Conservation (phyloP, 2,797 vertebrate species). For the Macrochelys suwanniensis region DNA sequence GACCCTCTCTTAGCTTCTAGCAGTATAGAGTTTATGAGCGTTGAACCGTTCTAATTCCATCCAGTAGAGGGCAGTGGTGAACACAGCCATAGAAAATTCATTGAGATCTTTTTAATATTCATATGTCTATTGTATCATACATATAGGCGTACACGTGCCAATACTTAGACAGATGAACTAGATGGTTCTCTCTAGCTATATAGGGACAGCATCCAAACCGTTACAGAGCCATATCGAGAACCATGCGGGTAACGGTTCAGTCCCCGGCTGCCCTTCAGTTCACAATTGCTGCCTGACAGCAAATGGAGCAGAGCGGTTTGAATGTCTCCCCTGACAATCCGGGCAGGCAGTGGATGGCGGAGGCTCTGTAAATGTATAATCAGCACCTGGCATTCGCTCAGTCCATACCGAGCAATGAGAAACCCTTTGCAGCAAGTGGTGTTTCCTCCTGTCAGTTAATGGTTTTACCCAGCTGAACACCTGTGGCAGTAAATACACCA, state of each 20-base stretch:
- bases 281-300: conserved; percentile 17
- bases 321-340: conserved; percentile 22
- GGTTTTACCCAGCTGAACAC: conserved; percentile 41
- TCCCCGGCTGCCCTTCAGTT: conserved; percentile 51
- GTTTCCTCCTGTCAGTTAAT: conserved; percentile 33
- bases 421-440: conserved; percentile 14
- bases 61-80: neutral
- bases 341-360: neutral
- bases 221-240: neutral
- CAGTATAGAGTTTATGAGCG: neutral
- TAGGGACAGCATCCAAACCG: neutral
- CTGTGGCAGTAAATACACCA: conserved; percentile 28
- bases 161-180: neutral
- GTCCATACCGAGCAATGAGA: neutral
- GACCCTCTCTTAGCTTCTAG: no score
- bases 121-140: neutral
- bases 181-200: no score
- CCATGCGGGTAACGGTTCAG: neutral
- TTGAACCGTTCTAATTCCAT: neutral
- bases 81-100: neutral
- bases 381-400: fast-evolving
- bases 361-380: conserved; percentile 34
- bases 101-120: no score
- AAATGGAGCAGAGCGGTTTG: conserved; percentile 24
- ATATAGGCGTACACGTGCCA: fast-evolving